Conservation (phyloP, 2,797 vertebrate genomes). For the Todus mexicanus region DNA sequence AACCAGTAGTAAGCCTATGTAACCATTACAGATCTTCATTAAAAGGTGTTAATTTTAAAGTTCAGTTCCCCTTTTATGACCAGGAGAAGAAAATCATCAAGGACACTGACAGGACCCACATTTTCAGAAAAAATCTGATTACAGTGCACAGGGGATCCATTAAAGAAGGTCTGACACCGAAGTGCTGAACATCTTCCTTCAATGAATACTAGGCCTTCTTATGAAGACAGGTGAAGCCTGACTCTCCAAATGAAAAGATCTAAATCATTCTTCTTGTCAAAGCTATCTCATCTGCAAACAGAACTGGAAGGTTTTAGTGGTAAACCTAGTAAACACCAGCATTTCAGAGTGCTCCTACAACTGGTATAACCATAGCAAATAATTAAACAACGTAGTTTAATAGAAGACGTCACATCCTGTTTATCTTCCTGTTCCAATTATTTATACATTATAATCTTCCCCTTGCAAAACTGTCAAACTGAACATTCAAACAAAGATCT, state of each 20-base stretch:
- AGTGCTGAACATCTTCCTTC: neutral
- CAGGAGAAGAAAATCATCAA: neutral
- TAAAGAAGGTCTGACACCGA: neutral
- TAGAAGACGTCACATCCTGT: conserved; percentile 22
- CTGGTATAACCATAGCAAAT: neutral
- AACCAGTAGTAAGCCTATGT: neutral
- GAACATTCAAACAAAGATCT: conserved; percentile 13
- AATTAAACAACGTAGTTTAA: neutral
- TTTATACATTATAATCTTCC: conserved; percentile 13
- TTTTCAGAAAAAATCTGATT: neutral
- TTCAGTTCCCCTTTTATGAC: neutral
- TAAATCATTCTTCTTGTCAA: neutral
- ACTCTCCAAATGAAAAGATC: neutral
- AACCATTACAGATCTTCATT: neutral
- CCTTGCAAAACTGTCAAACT: neutral
- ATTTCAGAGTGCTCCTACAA: neutral
- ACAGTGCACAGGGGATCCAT: neutral
- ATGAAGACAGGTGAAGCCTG: neutral
- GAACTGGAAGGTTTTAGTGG: neutral
- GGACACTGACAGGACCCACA: neutral
- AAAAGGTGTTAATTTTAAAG: neutral
- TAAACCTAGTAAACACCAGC: neutral
- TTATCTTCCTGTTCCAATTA: neutral
- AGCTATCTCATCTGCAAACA: neutral
- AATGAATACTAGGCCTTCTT: neutral